Conservation (phyloP, 1,140 invertebrate species). For the Caenorhabditis latens region DNA sequence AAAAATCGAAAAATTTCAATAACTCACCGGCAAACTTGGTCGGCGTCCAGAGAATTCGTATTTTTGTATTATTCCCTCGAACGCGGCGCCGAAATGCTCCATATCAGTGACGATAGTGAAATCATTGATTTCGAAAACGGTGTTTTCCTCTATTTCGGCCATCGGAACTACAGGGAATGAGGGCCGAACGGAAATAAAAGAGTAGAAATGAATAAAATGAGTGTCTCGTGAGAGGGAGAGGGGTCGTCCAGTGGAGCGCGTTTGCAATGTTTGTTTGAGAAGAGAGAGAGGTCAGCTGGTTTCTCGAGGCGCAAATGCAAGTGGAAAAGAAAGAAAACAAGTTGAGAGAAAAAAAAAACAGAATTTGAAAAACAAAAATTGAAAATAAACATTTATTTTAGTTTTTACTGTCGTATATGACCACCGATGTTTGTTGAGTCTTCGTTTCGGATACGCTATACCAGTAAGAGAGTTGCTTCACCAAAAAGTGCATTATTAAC, state of each 20-base stretch:
- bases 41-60: slow-evolving; percentile 18
- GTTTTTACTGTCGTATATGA: too few species aligned
- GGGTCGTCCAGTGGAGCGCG: not conserved
- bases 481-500: too few species aligned
- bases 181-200: not conserved
- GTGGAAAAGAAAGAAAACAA: too few species aligned
- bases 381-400: too few species aligned
- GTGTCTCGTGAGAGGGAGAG: not conserved
- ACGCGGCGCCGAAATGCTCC: slow-evolving; percentile 42
- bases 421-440: too few species aligned
- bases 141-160: slow-evolving; percentile 40
- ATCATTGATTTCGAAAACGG: slow-evolving; percentile 36
- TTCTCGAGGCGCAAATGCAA: too few species aligned
- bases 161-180: not conserved
- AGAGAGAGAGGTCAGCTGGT: not conserved
- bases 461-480: too few species aligned
- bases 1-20: too few species aligned
- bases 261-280: not conserved
- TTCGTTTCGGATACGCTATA: too few species aligned
- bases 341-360: too few species aligned
- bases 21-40: slow-evolving; percentile 29
- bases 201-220: not conserved
- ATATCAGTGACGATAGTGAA: slow-evolving; percentile 43
- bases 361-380: too few species aligned
- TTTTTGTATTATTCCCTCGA: slow-evolving; percentile 32